Base-by-base conservation (phyloP, 2,888 invertebrate species). In the Cosmia trapezina region DNA sequence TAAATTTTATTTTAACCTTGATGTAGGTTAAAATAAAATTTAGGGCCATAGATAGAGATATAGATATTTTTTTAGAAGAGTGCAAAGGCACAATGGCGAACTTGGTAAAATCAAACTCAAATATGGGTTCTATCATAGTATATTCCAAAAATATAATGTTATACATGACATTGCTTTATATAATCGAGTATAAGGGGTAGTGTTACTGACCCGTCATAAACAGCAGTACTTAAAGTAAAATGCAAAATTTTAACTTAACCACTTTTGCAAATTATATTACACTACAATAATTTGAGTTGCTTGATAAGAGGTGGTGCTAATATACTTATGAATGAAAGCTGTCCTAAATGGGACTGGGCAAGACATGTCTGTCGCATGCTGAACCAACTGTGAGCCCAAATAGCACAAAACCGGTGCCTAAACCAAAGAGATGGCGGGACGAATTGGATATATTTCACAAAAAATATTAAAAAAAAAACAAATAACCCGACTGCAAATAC, bases 91-190 rank as follows among this genome's bases (percentile, higher is more conserved):
- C n/a, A 9, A 33, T 57, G 57, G 59, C n/a, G 9, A n/a, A 6
- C 14, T 3, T 33, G 47, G 37, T 70, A 17, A 68, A 69, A 69
- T 69, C 79, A 92, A 91, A 91, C 78, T 75, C 83, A 77, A 80
- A 70, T 78, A 70, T 83, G 22, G 62, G 87, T 89, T 92, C 93
- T 94, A 94, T 94, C 92, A 92, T 94, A 93, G 92, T 95, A 94
- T 95, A 95, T 94, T 95, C 94, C 93, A 95, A 95, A 95, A 95
- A 95, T 95, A 95, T 94, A 94, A 93, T 94, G 93, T 94, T 93
- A 91, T 93, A 93, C 91, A 93, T 93, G 93, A 94, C 93, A 93
- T 94, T 93, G 90, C 84, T 92, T 89, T 86, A 92, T 89, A 92
- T 89, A 85, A 84, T 87, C 86, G 88, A 90, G 88, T 91, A 85